phyloP scores from a whole-genome alignment of 2,113 vertebrate genomes.

The Motacilla alba region DNA sequence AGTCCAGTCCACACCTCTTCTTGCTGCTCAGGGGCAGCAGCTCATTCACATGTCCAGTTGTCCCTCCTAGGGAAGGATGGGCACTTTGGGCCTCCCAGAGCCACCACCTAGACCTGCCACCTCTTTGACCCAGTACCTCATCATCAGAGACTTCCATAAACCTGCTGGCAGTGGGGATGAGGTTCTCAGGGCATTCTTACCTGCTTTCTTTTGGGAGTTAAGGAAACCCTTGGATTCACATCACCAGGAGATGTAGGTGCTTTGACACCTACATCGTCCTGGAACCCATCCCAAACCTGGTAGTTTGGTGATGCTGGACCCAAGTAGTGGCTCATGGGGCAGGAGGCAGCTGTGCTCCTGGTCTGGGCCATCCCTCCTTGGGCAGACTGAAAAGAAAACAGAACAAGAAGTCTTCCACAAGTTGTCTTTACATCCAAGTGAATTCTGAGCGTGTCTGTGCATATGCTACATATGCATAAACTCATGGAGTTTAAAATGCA shows the following conservation, averaged over 20 bases:
- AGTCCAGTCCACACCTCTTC: neutral
- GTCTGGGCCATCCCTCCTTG: neutral
- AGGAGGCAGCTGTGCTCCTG: neutral
- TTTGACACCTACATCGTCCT: neutral
- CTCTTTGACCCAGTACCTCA: neutral
- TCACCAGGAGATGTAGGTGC: neutral
- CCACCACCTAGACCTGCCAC: neutral
- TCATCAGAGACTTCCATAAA: neutral
- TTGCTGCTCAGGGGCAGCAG: neutral
- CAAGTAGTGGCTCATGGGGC: accelerated
- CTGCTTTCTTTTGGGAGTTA: neutral
- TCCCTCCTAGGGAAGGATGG: neutral
- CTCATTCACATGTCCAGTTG: neutral
- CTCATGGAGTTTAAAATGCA: neutral
- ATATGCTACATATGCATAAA: no score
- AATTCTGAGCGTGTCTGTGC: neutral
- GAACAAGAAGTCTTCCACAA: neutral
- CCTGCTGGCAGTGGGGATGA: neutral
- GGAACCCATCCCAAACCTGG: neutral
- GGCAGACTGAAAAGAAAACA: neutral
- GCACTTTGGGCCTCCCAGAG: neutral
- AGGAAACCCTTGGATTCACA: neutral
- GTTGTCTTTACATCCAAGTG: neutral
- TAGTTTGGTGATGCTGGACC: neutral
- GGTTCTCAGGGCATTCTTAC: neutral